phyloP scores from a whole-genome alignment of 2,888 invertebrate genomes.

The Pterobdella sp. region DNA sequence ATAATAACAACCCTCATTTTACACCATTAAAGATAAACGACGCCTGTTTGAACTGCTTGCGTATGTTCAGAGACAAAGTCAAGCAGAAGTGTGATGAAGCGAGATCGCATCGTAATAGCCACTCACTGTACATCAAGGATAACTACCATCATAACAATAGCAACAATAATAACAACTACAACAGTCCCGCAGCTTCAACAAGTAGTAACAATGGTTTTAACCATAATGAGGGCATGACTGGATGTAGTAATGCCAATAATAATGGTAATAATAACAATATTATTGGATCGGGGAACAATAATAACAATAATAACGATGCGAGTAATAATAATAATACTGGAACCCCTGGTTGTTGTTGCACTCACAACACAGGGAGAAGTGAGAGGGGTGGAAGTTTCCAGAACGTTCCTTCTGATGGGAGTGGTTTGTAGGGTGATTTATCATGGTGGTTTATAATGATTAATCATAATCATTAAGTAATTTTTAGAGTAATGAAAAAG shows the following conservation, averaged over 20 bases:
- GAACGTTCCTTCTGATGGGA: too few species aligned
- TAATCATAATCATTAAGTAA: too few species aligned
- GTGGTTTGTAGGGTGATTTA: too few species aligned
- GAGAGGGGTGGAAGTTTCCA: too few species aligned
- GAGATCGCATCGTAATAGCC: slow-evolving; percentile 34
- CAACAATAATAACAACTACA: neutral
- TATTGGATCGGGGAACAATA: neutral
- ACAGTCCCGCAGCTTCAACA: neutral
- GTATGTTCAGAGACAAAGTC: slow-evolving; percentile 40
- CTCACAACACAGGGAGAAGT: neutral
- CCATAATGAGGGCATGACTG: neutral
- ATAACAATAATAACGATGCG: neutral
- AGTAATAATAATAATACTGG: neutral
- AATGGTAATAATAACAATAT: neutral
- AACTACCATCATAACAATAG: neutral
- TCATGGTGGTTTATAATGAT: too few species aligned
- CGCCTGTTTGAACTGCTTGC: slow-evolving; percentile 38
- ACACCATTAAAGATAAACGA: slow-evolving; percentile 29
- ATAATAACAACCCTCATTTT: neutral
- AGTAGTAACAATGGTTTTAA: neutral
- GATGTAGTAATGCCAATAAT: neutral
- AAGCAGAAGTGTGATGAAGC: slow-evolving; percentile 39
- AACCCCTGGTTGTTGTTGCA: neutral
- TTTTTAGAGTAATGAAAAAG: too few species aligned
- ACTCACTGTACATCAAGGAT: slow-evolving; percentile 11